A percentile compares a stretch with the other conserved stretches of the same genome.
These are phyloP conservation scores for Cryptotermes secundus DNA, from an alignment of 1,140 invertebrate genomes.

Conservation along the genomic window DNA sequence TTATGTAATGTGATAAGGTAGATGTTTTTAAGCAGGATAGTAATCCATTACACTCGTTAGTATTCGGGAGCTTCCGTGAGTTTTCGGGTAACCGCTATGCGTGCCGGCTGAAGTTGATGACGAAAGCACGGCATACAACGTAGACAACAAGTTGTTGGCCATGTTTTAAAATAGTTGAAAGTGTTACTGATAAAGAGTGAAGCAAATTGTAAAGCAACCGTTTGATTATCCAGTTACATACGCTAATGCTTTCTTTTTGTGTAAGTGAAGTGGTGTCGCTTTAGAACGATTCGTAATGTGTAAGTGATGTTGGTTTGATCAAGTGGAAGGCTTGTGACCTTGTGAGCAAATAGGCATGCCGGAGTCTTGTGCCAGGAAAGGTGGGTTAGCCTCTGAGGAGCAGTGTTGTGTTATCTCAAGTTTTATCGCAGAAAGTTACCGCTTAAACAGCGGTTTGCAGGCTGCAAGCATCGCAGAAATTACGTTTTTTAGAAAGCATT, in stretches of 20 bases:
- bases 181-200: neutral
- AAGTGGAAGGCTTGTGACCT: neutral
- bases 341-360: neutral
- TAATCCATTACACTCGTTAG: neutral
- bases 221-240: neutral
- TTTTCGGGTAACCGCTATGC: slow-evolving; percentile 18
- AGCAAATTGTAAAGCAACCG: neutral
- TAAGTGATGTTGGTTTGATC: slow-evolving; percentile 4
- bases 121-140: slow-evolving; percentile 20
- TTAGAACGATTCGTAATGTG: neutral
- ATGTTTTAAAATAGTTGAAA: slow-evolving; percentile 28
- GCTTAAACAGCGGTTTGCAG: neutral
- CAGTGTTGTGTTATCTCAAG: neutral
- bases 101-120: slow-evolving; percentile 26
- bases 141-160: slow-evolving; percentile 32
- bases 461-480: neutral
- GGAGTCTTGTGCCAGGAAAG: neutral
- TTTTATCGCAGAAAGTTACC: neutral
- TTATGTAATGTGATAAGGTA: too few relatives aligned
- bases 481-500: neutral
- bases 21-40: slow-evolving; percentile 1
- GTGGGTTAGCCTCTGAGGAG: neutral
- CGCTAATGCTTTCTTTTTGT: neutral
- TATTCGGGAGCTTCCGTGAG: neutral
- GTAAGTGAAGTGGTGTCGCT: slow-evolving; percentile 18